Base-by-base conservation (phyloP, 1,140 invertebrate genomes). In the Agraylea sexmaculata region DNA sequence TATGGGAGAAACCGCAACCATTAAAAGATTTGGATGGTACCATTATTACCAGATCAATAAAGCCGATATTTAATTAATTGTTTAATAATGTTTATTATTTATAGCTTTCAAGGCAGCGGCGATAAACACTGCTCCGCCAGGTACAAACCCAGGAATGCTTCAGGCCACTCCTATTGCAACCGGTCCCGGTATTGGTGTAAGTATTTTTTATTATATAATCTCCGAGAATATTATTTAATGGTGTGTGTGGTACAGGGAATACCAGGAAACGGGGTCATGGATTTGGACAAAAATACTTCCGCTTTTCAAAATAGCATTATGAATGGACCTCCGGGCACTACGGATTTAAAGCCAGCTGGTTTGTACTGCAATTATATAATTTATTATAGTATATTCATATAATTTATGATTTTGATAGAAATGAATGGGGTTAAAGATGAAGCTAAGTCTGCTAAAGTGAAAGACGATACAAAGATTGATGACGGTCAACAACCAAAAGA, bases 1-100 rank as follows among this genome's bases (percentile, higher is more conserved):
- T 92, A 2, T 98, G 94, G 94, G 91, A 95, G 53, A 96, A 94
- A 57, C 94, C 94, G 0, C 79, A 90, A 55, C 77, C 82, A 11
- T 52, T 99, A 16, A 78, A 82, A 51, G 89, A 98, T 57, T 75
- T 92, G 47, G 92, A 97, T 71, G 80, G 87, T 88, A 70, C 61
- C 62, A n/a, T n/a, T n/a, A n/a, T n/a, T n/a, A n/a, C n/a, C n/a
- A n/a, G n/a, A n/a, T n/a, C n/a, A n/a, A n/a, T n/a, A n/a, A n/a
- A n/a, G n/a, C n/a, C n/a, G n/a, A n/a, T n/a, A n/a, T n/a, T n/a
- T n/a, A n/a, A n/a, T n/a, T n/a, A n/a, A n/a, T n/a, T n/a, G n/a
- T n/a, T n/a, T n/a, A n/a, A n/a, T n/a, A n/a, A n/a, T n/a, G n/a
- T n/a, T n/a, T n/a, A n/a, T n/a, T n/a, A n/a, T n/a, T n/a, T n/a